Evolutionary conservation across 2,113 vertebrate species (phyloP).

Genomic region (Formicarius rufipectus): DNA sequence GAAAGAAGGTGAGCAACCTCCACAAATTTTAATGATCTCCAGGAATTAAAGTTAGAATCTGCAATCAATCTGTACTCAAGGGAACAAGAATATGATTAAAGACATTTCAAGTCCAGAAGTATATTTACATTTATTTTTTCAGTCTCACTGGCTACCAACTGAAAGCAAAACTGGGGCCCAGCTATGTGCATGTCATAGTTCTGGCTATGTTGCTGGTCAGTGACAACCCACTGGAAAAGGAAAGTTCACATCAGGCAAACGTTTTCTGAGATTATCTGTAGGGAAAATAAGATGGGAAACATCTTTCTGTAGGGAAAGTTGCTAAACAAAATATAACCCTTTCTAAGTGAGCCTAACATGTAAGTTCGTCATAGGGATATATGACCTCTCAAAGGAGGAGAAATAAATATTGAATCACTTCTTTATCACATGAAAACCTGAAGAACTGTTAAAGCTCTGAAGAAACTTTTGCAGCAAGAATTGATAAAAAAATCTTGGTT

Average conservation of each 20-base stretch:
- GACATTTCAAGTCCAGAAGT: neutral
- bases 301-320: neutral
- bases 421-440: neutral
- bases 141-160: neutral
- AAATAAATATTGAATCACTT: neutral
- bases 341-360: neutral
- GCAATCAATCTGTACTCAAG: conserved; percentile 34
- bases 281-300: neutral
- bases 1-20: conserved; percentile 5
- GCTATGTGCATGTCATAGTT: neutral
- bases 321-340: neutral
- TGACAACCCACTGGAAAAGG: neutral
- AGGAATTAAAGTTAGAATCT: conserved; percentile 26
- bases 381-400: neutral
- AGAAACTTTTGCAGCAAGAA: conserved; percentile 7
- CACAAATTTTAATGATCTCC: conserved; percentile 37
- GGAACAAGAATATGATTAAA: conserved; percentile 19
- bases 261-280: neutral
- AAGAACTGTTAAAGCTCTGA: neutral
- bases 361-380: neutral
- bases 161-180: neutral
- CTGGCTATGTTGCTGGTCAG: neutral
- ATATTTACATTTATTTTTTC: neutral
- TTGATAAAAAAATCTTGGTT: conserved; percentile 14
- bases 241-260: neutral